These are phyloP conservation scores for Struthio camelus DNA, from an alignment of 2,113 vertebrate species.

Conservation along the genomic window DNA sequence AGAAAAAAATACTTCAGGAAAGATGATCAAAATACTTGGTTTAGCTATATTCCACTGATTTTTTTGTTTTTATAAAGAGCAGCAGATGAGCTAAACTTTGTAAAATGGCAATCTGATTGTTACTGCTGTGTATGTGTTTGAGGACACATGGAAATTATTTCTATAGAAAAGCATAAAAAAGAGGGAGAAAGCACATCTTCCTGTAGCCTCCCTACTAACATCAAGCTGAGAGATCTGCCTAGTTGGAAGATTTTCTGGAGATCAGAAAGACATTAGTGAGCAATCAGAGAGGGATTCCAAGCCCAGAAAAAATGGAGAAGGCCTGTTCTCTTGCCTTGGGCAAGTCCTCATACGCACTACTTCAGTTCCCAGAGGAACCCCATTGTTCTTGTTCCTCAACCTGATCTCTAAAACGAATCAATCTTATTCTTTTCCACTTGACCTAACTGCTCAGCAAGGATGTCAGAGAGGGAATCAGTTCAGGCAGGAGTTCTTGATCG, in stretches of 20 bases:
- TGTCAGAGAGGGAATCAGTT: neutral
- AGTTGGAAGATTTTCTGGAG: neutral
- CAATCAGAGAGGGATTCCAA: neutral
- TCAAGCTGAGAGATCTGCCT: neutral
- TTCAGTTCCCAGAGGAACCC: neutral
- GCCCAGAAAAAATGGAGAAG: neutral
- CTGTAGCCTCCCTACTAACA: neutral
- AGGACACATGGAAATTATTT: neutral
- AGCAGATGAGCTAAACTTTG: neutral
- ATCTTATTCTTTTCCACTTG: neutral
- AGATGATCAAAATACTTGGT: rapidly evolving
- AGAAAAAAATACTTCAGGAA: neutral
- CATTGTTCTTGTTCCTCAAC: neutral
- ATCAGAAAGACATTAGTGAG: neutral
- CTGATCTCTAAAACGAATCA: neutral
- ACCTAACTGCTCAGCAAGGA: neutral
- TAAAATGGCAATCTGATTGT: neutral
- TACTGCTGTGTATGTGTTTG: neutral
- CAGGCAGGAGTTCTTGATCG: neutral
- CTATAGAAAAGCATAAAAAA: neutral
- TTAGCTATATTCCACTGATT: neutral
- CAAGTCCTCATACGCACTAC: neutral
- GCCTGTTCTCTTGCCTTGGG: neutral
- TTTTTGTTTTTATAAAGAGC: neutral
- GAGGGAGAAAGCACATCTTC: neutral